These are phyloP conservation scores for Caligus rogercresseyi DNA, from an alignment of 1,140 invertebrate species.

Conservation along the genomic window DNA sequence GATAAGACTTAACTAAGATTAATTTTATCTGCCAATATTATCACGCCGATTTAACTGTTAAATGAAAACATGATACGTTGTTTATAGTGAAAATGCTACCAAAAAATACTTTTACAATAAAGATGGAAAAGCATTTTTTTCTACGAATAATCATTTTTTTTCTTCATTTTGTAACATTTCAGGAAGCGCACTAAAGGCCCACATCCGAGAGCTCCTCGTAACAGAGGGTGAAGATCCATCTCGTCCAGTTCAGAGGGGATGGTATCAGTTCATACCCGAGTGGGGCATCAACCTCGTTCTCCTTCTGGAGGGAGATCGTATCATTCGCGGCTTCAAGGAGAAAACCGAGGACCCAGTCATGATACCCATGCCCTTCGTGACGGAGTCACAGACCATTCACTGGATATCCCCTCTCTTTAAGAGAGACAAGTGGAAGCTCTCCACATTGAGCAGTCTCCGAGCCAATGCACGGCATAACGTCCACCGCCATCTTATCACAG, in stretches of 20 bases:
- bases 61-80: no score
- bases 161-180: no score
- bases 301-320: neutral
- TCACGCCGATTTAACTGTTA: no score
- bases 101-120: no score
- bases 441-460: neutral
- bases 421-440: neutral
- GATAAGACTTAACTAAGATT: no score
- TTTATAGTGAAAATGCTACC: no score
- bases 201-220: neutral
- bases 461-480: neutral
- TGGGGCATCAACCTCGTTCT: neutral
- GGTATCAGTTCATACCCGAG: neutral
- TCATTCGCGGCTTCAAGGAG: neutral
- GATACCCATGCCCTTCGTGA: neutral
- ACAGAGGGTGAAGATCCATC: neutral
- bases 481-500: neutral
- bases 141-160: no score
- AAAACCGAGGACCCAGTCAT: neutral
- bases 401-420: neutral
- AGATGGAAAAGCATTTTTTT: no score
- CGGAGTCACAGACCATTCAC: neutral
- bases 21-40: no score
- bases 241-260: neutral
- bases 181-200: neutral